Base-by-base conservation (phyloP, 2,113 vertebrate species). In the Urocolius indicus region DNA sequence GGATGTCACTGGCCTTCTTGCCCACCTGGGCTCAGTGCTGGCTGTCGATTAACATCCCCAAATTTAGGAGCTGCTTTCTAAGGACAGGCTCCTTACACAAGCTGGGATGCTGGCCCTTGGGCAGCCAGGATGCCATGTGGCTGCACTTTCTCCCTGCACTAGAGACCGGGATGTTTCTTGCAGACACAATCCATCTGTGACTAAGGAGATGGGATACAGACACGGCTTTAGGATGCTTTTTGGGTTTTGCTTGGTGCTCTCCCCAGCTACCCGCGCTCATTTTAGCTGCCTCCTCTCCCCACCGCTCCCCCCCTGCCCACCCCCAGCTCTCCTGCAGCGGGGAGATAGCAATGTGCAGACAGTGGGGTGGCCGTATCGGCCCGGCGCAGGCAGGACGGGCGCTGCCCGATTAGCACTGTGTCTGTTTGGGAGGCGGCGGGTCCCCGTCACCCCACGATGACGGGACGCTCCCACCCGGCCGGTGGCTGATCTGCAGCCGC, bases 351-450 rank as follows among this genome's bases (percentile, higher is more conserved):
- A 19, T 1, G 43, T 5, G 2, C n/a, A 61, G 71, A 49, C 0
- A 9, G 21, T 0, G 0, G 45, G 63, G 36, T 0, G 14, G 4
- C 41, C 3, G 0, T 96, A 97, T 96, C 96, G 0, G 22, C 59
- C 43, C 0, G 0, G 5, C 0, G 0, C 96, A 97, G 83, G 43
- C 27, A 0, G 21, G 55, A 30, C 10, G 1, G 86, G 63, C 9
- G 20, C 63, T 5, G 14, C 24, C 68, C 0, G 82, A 96, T 95
- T 74, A 95, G 22, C 1, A 0, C 38, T 0, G 0, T 0, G 4
- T 26, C 20, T 3, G 23, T 75, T 75, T 58, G 36, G 89, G 79
- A 83, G 75, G 67, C 1, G 2, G 17, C 2, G 0, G 65, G 43
- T 15, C 14, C 38, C 15, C 13, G 2, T 36, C 43, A 55, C 12